phyloP scores from a whole-genome alignment of 2,113 vertebrate species.

The Oreochromis spilurus region DNA sequence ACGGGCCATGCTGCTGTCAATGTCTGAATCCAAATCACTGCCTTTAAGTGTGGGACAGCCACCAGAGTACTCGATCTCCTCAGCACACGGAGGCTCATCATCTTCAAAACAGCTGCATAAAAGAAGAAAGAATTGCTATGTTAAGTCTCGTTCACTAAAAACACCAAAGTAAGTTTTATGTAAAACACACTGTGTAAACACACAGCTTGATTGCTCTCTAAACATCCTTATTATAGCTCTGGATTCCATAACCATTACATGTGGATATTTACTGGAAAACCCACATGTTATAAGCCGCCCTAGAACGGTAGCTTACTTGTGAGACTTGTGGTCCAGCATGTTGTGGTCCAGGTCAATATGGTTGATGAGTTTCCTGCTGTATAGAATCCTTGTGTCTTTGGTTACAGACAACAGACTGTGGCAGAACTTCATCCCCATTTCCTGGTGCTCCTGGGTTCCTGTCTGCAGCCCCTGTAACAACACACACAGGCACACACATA shows the following conservation, averaged over 20 bases:
- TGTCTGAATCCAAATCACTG: conserved; percentile 52
- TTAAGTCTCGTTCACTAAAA: neutral
- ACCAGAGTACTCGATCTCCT: conserved; percentile 81
- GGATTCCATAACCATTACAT: neutral
- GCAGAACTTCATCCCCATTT: conserved; percentile 91
- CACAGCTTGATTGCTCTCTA: neutral
- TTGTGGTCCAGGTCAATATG: conserved; percentile 72
- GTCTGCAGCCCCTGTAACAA: conserved; percentile 80
- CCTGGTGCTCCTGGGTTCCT: conserved; percentile 84
- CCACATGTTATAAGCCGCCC: neutral
- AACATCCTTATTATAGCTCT: neutral
- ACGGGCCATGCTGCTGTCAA: conserved; percentile 35
- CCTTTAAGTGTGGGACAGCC: conserved; percentile 33
- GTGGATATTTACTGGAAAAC: neutral
- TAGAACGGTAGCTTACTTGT: conserved; percentile 54
- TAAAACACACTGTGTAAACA: neutral
- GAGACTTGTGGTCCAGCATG: conserved; percentile 69
- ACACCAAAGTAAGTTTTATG: neutral
- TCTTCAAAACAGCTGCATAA: conserved; percentile 71
- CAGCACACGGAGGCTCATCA: conserved; percentile 84
- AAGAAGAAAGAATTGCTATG: neutral
- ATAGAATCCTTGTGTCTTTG: conserved; percentile 69
- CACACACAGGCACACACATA: neutral
- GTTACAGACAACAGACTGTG: conserved; percentile 82
- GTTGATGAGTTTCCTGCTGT: conserved; percentile 70